Percentiles rank a stretch among this genome's conserved stretches.
phyloP scores from a whole-genome alignment of 1,140 invertebrate genomes.

The Rhyacophila brunnea region DNA sequence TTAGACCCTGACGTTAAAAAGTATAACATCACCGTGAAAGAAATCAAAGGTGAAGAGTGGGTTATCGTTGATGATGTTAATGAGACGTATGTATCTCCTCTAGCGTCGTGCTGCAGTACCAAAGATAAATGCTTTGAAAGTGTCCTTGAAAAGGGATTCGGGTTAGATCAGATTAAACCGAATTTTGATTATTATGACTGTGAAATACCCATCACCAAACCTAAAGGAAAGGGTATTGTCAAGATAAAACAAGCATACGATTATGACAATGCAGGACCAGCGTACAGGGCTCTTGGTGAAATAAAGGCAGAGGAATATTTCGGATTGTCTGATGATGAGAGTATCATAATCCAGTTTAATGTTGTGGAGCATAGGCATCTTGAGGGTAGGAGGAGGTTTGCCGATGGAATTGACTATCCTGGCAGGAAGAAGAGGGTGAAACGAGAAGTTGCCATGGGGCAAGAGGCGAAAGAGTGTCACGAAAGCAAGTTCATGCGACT shows the following conservation, averaged over 20 bases:
- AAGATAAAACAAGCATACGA: too few species aligned
- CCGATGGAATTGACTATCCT: constrained; percentile 14
- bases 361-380: constrained; percentile 21
- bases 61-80: constrained; percentile 40
- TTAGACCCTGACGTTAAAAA: constrained; percentile 6
- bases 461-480: constrained; percentile 37
- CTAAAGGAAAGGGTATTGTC: too few species aligned
- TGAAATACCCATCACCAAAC: too few species aligned
- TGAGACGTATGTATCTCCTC: constrained; percentile 33
- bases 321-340: constrained; percentile 23
- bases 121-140: neutral
- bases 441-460: constrained; percentile 28
- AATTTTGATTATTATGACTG: too few species aligned
- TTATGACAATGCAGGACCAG: too few species aligned
- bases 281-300: neutral
- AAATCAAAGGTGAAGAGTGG: constrained; percentile 24
- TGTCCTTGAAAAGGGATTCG: too few species aligned
- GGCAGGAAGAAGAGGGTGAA: constrained; percentile 9
- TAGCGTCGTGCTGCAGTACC: neutral
- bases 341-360: constrained; percentile 28
- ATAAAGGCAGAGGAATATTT: constrained; percentile 14
- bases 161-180: too few species aligned
- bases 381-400: constrained; percentile 4
- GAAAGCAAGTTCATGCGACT: constrained; percentile 1
- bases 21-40: constrained; percentile 3